Base-by-base conservation (phyloP, 1,140 invertebrate species). In the Formica exsecta region DNA sequence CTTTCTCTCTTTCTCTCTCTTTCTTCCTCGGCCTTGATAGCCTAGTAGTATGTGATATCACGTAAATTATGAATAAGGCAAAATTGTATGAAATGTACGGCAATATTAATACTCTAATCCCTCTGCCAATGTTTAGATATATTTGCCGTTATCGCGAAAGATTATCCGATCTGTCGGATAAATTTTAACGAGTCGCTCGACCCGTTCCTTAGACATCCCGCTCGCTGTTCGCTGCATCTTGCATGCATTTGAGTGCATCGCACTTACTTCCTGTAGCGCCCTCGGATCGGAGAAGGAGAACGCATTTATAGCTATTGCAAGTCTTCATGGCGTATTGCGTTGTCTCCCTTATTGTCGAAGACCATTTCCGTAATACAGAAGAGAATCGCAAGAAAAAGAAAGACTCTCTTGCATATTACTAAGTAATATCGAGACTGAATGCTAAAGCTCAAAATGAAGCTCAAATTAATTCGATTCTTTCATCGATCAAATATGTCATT, bases 111-210 rank as follows among this genome's bases (percentile, higher is more conserved):
- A 36, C 48, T 19, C 48, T 38, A 59, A 62, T 73, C 32, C 7
- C 19, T 36, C 19, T 11, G 8, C n/a, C 57, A 70, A 73, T 65
- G 32, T 41, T 36, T 36, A 38, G 9, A 41, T 54, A 38, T 22
- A 2, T 38, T 38, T 79, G 2, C 0, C 38, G n/a, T n/a, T 41
- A 70, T 85, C n/a, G 59, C 65, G 66, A 85, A 87, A 74, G 62
- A 76, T 71, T 89, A 73, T 61, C 32, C 74, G 70, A 88, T 57
- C 59, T 85, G 73, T 51, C 70, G 83, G 88, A 74, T 88, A 75
- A 73, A 81, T 88, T 88, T 89, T 89, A 89, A 89, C 87, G 75
- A 89, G 87, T 64, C 68, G 54, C 38, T 61, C 79, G 54, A 83
- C 38, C 25, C 68, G 54, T 83, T 83, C 54, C 79, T 74, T 61